A percentile compares a stretch with the other conserved stretches of the same genome.
These are phyloP conservation scores for Aegithalos caudatus DNA, from an alignment of 2,113 vertebrate genomes.

Conservation along the genomic window DNA sequence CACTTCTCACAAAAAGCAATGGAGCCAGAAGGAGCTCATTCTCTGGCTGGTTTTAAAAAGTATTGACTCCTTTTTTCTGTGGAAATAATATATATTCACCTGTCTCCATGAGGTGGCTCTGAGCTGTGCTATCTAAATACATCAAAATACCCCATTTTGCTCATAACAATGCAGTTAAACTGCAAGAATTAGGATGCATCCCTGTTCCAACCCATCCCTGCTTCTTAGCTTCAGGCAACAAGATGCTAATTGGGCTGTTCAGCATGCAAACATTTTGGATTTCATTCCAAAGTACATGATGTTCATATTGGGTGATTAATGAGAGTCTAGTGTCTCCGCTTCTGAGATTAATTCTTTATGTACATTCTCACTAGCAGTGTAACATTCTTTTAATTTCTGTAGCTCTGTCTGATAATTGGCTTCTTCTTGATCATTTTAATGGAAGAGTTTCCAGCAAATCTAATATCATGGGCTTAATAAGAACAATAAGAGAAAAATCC, in stretches of 20 bases:
- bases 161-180: not conserved
- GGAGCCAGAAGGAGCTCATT: not conserved
- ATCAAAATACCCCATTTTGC: not conserved
- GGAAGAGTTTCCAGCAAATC: constrained; percentile 12
- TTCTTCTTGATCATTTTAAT: constrained; percentile 45
- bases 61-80: not conserved
- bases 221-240: constrained; percentile 17
- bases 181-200: not conserved
- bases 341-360: constrained; percentile 23
- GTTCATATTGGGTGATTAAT: constrained; percentile 15
- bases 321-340: not conserved
- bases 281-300: not conserved
- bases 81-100: not conserved
- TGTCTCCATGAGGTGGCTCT: not conserved
- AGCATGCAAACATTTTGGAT: constrained; percentile 20
- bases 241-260: constrained; percentile 32
- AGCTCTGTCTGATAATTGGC: constrained; percentile 8
- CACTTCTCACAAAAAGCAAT: rapidly evolving
- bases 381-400: constrained; percentile 43
- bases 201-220: not conserved
- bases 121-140: not conserved
- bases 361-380: not conserved
- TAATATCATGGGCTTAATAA: constrained; percentile 2
- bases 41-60: not conserved
- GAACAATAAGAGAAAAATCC: not conserved